These are phyloP conservation scores for Oncorhynchus keta DNA, from an alignment of 2,113 vertebrate species.

Conservation along the genomic window DNA sequence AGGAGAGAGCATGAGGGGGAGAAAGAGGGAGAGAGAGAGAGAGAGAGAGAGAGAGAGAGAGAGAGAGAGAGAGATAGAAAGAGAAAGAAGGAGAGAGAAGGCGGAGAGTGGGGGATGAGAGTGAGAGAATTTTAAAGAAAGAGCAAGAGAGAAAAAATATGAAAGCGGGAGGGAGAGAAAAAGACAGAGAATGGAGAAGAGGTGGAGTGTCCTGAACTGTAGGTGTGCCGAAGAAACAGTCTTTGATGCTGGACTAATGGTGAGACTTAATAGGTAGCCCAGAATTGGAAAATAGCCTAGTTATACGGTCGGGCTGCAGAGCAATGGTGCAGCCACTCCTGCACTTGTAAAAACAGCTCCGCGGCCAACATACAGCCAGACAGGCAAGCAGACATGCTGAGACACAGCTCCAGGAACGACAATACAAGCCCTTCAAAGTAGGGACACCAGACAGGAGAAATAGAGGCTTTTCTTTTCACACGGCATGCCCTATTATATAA, in stretches of 20 bases:
- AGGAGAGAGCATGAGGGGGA: too few species aligned
- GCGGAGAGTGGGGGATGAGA: not conserved
- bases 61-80: too few species aligned
- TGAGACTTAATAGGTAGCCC: conserved; percentile 43
- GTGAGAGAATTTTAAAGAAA: not conserved
- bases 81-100: too few species aligned
- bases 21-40: too few species aligned
- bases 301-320: conserved; percentile 71
- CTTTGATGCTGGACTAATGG: conserved; percentile 28
- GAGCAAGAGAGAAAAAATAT: conserved; percentile 36
- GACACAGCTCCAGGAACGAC: conserved; percentile 28
- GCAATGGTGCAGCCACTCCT: conserved; percentile 70
- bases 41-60: too few species aligned
- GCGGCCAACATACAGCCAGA: conserved; percentile 60
- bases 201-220: conserved; percentile 12
- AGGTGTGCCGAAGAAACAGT: conserved; percentile 23
- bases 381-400: conserved; percentile 49
- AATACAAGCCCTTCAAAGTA: not conserved
- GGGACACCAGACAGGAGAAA: not conserved
- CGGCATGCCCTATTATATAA: not conserved
- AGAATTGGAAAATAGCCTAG: conserved; percentile 67
- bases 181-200: conserved; percentile 10
- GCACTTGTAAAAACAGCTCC: conserved; percentile 75
- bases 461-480: not conserved
- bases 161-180: conserved; percentile 21